Evolutionary conservation across 2,113 vertebrate genomes (phyloP), one percentile per base, ranked within the genome.

Genomic region (Lutjanus erythropterus): DNA sequence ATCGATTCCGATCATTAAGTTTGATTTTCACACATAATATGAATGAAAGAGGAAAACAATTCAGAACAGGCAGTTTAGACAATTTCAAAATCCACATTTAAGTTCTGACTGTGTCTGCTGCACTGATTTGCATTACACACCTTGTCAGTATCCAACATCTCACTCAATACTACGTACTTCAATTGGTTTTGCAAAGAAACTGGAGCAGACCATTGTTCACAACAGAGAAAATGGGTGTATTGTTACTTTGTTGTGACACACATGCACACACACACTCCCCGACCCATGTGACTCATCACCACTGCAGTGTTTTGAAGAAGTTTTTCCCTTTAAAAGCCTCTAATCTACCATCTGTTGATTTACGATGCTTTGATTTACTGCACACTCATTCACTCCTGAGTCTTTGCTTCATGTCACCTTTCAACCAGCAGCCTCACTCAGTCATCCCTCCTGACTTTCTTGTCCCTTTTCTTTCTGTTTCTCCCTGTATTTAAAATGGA

Each of bases 331-430:
- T 55, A 9, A 68, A 74, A 69, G 27, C 56, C 44, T 80, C 12
- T 59, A 41, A 73, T 56, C 31, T 33, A 62, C 44, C 61, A 37
- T 41, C 35, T 33, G 47, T 15, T 80, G 58, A 79, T 70, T 65
- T 58, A 65, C 9, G 27, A 5, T 47, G 42, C 39, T 56, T 14
- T 72, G 23, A 50, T 44, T 65, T 53, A 73, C 37, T 31, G 25
- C 16, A 44, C 33, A 58, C 42, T 33, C 50, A 12, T 74, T 58
- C 35, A 41, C 49, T 61, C 19, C 3, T 46, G 19, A 46, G 12
- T 31, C 27, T 9, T n/a, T 58, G 16, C 25, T 50, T 66, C 29
- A 58, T 25, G 19, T 64, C 23, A 53, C 33, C 8, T 27, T 50
- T 37, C 23, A 70, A 55, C 33, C 21, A 39, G n/a, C n/a, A 60